Base-by-base conservation (phyloP, 2,113 vertebrate genomes). In the Semicossyphus pulcher region DNA sequence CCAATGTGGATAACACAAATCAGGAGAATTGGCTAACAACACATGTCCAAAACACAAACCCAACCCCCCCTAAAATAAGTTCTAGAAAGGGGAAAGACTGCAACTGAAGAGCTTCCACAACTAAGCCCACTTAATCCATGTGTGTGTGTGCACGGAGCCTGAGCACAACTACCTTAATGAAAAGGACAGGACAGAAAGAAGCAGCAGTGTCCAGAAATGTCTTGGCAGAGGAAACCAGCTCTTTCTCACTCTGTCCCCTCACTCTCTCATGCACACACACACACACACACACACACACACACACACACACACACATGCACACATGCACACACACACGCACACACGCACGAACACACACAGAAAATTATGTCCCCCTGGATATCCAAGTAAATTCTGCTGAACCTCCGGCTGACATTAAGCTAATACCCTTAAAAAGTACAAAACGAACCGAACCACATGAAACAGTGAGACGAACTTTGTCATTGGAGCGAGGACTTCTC, bases 71-170 rank as follows among this genome's bases (percentile, higher is more conserved):
- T 56, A 26, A 63, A 82, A 47, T 8, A 72, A 51, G 16, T 64
- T 75, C 23, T 29, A 31, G 42, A 84, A 18, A 18, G 39, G 57
- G 20, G 20, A 66, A 68, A 66, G 39, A 62, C 41, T 57, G 47
- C 23, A 47, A 60, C 65, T 31, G 14, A 28, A 16, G 65, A 71
- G 69, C 77, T 78, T 73, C 72, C 58, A 51, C 51, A 72, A 76
- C 84, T 83, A 91, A 91, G 67, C 79, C 78, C 58, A 28, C 48
- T 72, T 85, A 86, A 86, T 88, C 78, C 78, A 18, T 66, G 63
- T 78, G 41, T 73, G 65, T 63, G 57, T 71, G 66, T 61, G 71
- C 53, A 59, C 49, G 71, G 73, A 62, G 62, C 72, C 61, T 51
- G 45, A 79, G 58, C 49, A 45, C 66, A 68, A 58, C 45, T 28